Conservation (phyloP, 2,797 vertebrate species). For the Acrocephalus scirpaceus region DNA sequence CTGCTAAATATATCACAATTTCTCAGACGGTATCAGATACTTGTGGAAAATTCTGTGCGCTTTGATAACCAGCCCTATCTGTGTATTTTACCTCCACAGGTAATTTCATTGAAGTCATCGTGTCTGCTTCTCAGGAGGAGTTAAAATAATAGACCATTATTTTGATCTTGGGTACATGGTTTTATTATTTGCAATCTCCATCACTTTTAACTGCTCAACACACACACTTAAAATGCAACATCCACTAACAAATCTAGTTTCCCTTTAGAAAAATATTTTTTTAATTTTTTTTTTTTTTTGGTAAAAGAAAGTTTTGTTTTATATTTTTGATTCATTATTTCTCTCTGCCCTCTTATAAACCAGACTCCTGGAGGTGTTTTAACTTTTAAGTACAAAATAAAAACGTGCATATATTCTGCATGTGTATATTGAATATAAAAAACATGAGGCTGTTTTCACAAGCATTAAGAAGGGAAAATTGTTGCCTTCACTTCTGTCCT, state of each 20-base stretch:
- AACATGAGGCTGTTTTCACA: background rate
- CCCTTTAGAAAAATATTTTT: background rate
- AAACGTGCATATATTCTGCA: fast-evolving
- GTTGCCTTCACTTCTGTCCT: background rate
- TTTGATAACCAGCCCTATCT: background rate
- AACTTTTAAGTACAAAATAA: background rate
- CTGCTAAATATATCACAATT: background rate
- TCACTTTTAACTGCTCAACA: background rate
- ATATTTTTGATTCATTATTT: background rate
- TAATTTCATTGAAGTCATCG: background rate
- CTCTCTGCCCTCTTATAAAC: background rate
- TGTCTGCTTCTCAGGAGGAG: background rate
- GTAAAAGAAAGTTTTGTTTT: background rate
- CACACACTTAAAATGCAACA: background rate
- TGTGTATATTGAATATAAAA: background rate
- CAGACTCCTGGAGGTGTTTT: background rate
- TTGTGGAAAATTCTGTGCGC: background rate
- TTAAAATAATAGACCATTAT: background rate
- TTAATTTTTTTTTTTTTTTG: background rate
- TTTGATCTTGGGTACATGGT: background rate
- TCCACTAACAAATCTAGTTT: background rate
- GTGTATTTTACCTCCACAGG: background rate
- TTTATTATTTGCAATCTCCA: background rate
- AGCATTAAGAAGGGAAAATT: background rate
- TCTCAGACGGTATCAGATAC: background rate